Evolutionary conservation across 2,113 vertebrate genomes (phyloP).

Genomic region (Lanius ludovicianus): DNA sequence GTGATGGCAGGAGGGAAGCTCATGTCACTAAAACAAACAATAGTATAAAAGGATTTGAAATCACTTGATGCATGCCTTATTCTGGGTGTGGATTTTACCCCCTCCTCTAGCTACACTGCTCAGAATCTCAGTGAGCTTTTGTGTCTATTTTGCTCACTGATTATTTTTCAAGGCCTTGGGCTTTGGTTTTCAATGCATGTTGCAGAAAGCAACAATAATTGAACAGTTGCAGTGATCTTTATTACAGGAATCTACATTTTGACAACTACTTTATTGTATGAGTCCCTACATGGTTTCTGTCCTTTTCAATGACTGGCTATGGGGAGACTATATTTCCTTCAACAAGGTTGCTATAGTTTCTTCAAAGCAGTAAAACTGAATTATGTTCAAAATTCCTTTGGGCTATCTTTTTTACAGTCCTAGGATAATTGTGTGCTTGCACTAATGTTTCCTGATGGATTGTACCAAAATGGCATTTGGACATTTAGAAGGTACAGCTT

Average conservation of each 20-base stretch:
- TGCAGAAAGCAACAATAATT: neutral
- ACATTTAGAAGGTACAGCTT: neutral
- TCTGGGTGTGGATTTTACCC: neutral
- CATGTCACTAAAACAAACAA: neutral
- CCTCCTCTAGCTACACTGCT: neutral
- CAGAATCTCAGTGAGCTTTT: neutral
- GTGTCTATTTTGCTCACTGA: neutral
- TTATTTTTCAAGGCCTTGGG: neutral
- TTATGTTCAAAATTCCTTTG: neutral
- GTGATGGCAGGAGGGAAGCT: neutral
- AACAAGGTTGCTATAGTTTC: neutral
- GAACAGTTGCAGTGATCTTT: neutral
- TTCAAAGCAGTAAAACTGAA: neutral
- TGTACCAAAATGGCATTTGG: neutral
- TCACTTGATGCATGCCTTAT: neutral
- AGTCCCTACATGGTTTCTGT: neutral
- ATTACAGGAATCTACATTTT: neutral
- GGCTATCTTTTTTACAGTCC: neutral
- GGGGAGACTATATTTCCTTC: neutral
- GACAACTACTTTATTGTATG: neutral
- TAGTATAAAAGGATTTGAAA: neutral
- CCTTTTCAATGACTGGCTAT: neutral
- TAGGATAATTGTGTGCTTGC: neutral
- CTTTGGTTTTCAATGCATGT: neutral
- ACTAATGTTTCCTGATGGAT: neutral